Percentiles rank a stretch among this genome's conserved stretches.
Conservation (phyloP, 2,797 vertebrate genomes). For the Sebastes cheni region DNA sequence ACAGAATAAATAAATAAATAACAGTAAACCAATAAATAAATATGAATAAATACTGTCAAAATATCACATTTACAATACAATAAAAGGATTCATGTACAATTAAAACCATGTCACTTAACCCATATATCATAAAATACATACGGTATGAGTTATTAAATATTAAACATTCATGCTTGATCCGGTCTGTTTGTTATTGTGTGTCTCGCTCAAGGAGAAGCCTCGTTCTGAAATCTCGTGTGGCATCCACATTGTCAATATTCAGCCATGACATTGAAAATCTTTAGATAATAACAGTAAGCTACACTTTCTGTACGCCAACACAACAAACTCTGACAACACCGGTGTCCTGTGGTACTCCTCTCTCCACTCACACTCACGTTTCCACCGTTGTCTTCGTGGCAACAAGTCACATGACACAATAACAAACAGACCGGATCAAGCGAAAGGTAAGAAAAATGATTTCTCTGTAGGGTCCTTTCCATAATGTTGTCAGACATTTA, state of each 20-base stretch:
- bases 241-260: too few species aligned
- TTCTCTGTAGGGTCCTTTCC: neutral
- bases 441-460: neutral
- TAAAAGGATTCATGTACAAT: neutral
- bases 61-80: neutral
- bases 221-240: neutral
- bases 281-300: neutral
- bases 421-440: neutral
- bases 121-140: neutral
- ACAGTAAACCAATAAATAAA: neutral
- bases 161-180: neutral
- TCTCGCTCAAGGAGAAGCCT: neutral
- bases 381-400: accelerated
- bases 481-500: neutral
- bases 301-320: neutral
- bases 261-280: neutral
- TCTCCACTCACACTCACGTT: neutral
- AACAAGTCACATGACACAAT: neutral
- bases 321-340: neutral
- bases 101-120: neutral
- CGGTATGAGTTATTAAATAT: neutral
- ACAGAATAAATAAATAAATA: neutral
- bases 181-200: neutral
- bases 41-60: neutral
- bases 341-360: neutral